phyloP scores from a whole-genome alignment of 2,888 invertebrate species.

The Leucoma salicis region DNA sequence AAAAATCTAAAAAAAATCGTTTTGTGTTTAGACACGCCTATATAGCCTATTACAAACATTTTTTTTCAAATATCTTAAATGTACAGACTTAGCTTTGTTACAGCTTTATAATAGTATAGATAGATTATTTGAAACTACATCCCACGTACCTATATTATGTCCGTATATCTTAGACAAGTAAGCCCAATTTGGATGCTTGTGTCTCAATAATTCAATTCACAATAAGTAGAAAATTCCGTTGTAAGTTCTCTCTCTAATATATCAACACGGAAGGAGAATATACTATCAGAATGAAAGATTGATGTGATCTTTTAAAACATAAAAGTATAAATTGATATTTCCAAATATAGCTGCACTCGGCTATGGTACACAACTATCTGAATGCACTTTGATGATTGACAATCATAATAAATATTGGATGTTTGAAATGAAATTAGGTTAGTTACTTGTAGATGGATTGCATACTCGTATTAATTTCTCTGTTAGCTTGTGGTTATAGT shows the following conservation, averaged over 20 bases:
- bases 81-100: no score
- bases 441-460: background rate
- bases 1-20: no score
- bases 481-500: no score
- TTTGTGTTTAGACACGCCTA: no score
- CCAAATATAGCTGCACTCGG: conserved; percentile 34
- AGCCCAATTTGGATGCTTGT: conserved; percentile 22
- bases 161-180: no score
- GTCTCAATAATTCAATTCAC: conserved; percentile 30
- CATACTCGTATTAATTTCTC: background rate
- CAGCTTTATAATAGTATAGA: no score
- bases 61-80: no score
- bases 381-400: conserved; percentile 29
- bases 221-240: conserved; percentile 8
- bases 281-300: conserved; percentile 22
- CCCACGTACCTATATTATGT: no score
- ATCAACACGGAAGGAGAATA: conserved; percentile 17
- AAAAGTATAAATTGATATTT: conserved; percentile 15
- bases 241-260: background rate
- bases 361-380: conserved; percentile 15
- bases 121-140: no score
- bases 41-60: no score
- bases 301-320: conserved; percentile 20
- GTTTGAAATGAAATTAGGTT: conserved; percentile 12
- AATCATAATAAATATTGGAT: conserved; percentile 18